These are phyloP conservation scores for Python bivittatus DNA, from an alignment of 2,113 vertebrate species.

Conservation along the genomic window DNA sequence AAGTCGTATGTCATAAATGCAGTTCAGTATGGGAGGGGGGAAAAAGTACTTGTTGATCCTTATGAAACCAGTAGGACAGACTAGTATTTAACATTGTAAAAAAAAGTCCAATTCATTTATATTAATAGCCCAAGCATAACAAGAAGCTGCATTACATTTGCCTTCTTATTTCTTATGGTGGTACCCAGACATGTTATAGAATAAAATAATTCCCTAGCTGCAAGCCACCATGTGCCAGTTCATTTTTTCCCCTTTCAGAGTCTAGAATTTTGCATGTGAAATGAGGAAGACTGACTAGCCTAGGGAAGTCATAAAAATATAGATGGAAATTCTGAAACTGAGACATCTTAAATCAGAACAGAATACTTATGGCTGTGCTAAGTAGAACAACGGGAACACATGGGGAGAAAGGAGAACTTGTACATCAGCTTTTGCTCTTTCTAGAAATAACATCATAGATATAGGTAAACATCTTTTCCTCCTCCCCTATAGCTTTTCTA, in stretches of 20 bases:
- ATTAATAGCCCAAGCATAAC: not conserved
- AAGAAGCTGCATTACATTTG: not conserved
- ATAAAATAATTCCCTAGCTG: not conserved
- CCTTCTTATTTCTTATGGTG: not conserved
- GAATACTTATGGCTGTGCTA: not conserved
- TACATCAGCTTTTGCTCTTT: not conserved
- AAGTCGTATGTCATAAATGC: slow-evolving; percentile 1
- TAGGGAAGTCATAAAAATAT: not conserved
- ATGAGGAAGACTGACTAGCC: not conserved
- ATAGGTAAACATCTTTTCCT: not conserved
- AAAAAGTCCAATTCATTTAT: not conserved
- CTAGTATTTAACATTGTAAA: not conserved
- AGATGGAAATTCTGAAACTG: not conserved
- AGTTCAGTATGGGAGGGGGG: not conserved
- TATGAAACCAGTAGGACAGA: not conserved
- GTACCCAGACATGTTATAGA: not conserved
- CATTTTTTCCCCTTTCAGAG: not conserved
- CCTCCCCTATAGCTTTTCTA: not conserved
- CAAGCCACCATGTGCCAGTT: not conserved
- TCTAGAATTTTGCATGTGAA: not conserved
- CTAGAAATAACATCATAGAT: not conserved
- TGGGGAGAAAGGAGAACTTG: not conserved
- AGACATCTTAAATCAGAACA: not conserved
- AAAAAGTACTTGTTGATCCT: not conserved
- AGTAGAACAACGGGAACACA: not conserved